These are phyloP conservation scores for Synchiropus splendidus DNA, from an alignment of 2,113 vertebrate species.

Conservation along the genomic window DNA sequence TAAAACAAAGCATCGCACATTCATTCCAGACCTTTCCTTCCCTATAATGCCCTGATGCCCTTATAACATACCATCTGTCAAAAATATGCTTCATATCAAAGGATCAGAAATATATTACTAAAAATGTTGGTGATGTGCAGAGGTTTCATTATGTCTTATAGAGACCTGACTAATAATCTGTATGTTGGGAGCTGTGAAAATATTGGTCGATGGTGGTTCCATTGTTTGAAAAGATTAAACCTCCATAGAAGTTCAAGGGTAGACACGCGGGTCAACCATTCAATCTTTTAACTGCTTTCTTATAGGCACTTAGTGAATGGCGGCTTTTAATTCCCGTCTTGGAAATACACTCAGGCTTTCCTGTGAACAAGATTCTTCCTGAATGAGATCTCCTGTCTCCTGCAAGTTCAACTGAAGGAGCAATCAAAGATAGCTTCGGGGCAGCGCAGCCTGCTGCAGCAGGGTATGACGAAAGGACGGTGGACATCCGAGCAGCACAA, in stretches of 20 bases:
- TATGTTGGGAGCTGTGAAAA: no score
- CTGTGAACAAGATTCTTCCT: conserved; percentile 27
- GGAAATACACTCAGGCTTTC: conserved; percentile 16
- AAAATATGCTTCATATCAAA: no score
- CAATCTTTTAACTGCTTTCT: conserved; percentile 17
- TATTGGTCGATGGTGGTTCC: no score
- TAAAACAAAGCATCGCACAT: no score
- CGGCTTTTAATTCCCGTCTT: conserved; percentile 31
- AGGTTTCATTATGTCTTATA: no score
- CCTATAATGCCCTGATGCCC: no score
- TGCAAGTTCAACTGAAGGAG: conserved; percentile 45
- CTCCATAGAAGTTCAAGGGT: no score
- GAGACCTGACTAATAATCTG: background rate
- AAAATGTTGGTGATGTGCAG: no score
- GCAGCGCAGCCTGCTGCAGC: conserved; percentile 25
- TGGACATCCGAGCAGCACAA: conserved; percentile 49
- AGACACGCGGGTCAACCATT: conserved; percentile 7
- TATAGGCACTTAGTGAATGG: conserved; percentile 10
- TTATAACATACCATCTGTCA: no score
- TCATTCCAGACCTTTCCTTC: no score
- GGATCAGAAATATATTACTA: no score
- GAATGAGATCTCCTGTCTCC: conserved; percentile 49
- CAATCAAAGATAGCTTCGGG: conserved; percentile 47
- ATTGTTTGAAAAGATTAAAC: conserved; percentile 2
- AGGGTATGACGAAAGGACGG: conserved; percentile 25